Evolutionary conservation across 2,113 vertebrate genomes (phyloP).

Genomic region (Lutjanus erythropterus): DNA sequence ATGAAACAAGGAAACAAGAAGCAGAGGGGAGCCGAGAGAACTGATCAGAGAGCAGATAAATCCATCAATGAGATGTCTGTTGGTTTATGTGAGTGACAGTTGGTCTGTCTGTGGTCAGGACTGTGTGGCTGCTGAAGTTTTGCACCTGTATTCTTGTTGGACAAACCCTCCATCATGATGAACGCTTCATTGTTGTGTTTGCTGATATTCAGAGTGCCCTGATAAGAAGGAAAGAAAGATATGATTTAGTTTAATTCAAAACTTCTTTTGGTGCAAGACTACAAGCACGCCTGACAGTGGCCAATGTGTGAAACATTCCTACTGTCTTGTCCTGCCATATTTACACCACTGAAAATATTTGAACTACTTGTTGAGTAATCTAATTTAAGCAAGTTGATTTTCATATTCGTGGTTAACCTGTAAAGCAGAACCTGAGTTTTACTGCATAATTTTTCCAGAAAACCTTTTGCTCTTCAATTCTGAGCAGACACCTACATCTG

Average conservation of each 20-base stretch:
- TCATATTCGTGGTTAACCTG: neutral
- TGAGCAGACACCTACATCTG: too few relatives aligned
- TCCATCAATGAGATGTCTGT: neutral
- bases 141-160: conserved; percentile 90
- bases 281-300: too few relatives aligned
- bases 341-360: neutral
- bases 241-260: neutral
- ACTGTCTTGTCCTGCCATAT: neutral
- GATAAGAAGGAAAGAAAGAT: neutral
- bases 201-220: conserved; percentile 93
- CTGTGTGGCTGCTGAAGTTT: too few relatives aligned
- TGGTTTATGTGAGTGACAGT: neutral
- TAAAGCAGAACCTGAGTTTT: neutral
- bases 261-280: neutral
- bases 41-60: neutral
- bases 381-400: neutral
- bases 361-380: neutral
- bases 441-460: neutral
- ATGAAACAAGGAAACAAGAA: neutral
- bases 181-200: conserved; percentile 93
- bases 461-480: too few relatives aligned
- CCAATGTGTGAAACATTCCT: neutral
- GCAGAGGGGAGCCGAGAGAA: too few relatives aligned
- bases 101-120: too few relatives aligned
- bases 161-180: conserved; percentile 85